Conservation (phyloP, 2,797 vertebrate species). For the Cetoscarus ocellatus region DNA sequence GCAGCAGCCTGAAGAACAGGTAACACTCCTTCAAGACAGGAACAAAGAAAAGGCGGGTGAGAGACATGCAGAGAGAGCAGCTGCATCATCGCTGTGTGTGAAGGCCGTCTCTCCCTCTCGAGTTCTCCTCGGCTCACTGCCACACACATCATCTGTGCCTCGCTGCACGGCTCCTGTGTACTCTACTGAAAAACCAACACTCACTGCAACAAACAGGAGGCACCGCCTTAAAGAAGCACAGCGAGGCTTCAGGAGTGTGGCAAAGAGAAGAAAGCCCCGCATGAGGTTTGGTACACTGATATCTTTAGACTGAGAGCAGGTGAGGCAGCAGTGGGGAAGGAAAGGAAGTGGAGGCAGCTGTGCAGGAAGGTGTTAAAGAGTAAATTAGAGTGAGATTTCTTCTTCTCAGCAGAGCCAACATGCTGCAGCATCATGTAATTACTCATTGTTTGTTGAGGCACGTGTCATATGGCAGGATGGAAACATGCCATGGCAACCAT, state of each 20-base stretch:
- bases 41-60: slow-evolving; percentile 8
- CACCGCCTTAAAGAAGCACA: not conserved
- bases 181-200: slow-evolving; percentile 33
- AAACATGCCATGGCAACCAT: not conserved
- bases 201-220: slow-evolving; percentile 19
- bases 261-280: not conserved
- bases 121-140: slow-evolving; percentile 18
- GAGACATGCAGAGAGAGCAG: slow-evolving; percentile 43
- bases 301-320: slow-evolving; percentile 10
- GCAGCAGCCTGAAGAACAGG: slow-evolving; percentile 32
- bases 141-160: slow-evolving; percentile 34
- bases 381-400: slow-evolving; percentile 8
- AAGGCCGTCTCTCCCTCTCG: slow-evolving; percentile 33
- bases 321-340: slow-evolving; percentile 38
- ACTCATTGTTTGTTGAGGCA: not conserved
- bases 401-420: slow-evolving; percentile 9
- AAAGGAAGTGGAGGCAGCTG: slow-evolving; percentile 37
- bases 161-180: slow-evolving; percentile 38
- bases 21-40: slow-evolving; percentile 7
- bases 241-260: not conserved
- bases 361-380: slow-evolving; percentile 48
- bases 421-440: not conserved
- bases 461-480: not conserved
- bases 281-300: not conserved
- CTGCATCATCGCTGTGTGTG: slow-evolving; percentile 42